phyloP scores from a whole-genome alignment of 2,797 vertebrate genomes.

The Tragopan temminckii region DNA sequence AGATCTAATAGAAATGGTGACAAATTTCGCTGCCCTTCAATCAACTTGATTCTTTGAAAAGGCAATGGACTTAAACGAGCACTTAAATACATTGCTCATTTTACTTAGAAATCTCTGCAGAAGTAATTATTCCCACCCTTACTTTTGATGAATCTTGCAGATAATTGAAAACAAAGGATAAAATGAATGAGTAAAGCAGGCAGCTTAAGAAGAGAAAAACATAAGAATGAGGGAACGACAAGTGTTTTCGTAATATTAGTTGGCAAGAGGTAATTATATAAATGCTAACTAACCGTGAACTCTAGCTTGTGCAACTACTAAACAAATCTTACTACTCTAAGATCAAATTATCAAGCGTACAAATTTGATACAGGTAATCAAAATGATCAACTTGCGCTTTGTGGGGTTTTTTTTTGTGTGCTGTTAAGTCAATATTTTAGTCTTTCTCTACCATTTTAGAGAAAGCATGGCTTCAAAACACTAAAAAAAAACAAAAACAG shows the following conservation, averaged over 20 bases:
- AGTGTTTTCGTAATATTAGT: not conserved
- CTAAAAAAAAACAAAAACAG: not conserved
- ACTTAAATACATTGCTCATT: not conserved
- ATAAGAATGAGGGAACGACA: not conserved
- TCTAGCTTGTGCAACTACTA: constrained; percentile 2
- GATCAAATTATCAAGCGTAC: not conserved
- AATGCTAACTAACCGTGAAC: not conserved
- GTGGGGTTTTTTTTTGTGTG: too few relatives aligned
- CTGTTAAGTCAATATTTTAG: not conserved
- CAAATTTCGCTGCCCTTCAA: not conserved
- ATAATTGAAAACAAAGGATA: constrained; percentile 19
- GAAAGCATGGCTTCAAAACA: not conserved
- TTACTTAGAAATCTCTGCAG: not conserved
- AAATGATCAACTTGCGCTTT: not conserved
- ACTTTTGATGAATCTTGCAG: not conserved
- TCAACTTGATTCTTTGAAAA: not conserved
- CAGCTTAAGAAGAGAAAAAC: not conserved
- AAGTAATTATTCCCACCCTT: not conserved
- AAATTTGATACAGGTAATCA: not conserved
- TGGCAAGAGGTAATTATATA: not conserved
- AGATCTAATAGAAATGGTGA: not conserved
- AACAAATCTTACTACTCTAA: not conserved
- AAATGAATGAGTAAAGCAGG: not conserved
- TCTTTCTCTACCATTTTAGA: not conserved
- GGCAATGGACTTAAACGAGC: not conserved